Evolutionary conservation across 2,888 invertebrate species (phyloP).

Genomic region (Gandaritis pyraliata): DNA sequence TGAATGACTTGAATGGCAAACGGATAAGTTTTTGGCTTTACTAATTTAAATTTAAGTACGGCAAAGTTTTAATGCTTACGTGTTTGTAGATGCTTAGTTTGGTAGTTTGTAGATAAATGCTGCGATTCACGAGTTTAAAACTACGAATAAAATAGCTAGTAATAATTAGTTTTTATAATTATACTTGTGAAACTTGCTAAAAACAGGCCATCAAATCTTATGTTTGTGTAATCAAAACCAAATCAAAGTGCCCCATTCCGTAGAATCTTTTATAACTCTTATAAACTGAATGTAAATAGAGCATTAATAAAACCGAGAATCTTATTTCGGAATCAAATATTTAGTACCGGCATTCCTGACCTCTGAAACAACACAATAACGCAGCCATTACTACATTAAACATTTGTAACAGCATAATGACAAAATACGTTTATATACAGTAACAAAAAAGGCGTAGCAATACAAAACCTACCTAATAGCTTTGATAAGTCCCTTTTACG

Average conservation of each 20-base stretch:
- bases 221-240: constrained; percentile 7
- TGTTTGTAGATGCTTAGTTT: not conserved
- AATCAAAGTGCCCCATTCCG: constrained; percentile 6
- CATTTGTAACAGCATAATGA: constrained; percentile 19
- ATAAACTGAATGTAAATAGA: constrained; percentile 15
- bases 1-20: constrained; percentile 28
- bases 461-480: constrained; percentile 15
- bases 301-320: constrained; percentile 13
- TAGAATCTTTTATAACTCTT: constrained; percentile 7
- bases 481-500: constrained; percentile 15
- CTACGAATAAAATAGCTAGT: not conserved
- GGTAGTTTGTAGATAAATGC: not conserved
- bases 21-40: constrained; percentile 23
- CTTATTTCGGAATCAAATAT: constrained; percentile 20
- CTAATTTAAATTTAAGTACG: constrained; percentile 15
- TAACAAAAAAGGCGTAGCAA: constrained; percentile 23
- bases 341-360: constrained; percentile 18
- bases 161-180: not conserved
- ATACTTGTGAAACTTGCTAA: not conserved
- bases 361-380: constrained; percentile 15
- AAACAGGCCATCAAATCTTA: not conserved
- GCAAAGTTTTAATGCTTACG: constrained; percentile 2
- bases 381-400: constrained; percentile 24
- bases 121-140: not conserved
- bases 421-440: constrained; percentile 17